Evolutionary conservation across 2,113 vertebrate species (phyloP).

Genomic region (Cinclus mexicanus): DNA sequence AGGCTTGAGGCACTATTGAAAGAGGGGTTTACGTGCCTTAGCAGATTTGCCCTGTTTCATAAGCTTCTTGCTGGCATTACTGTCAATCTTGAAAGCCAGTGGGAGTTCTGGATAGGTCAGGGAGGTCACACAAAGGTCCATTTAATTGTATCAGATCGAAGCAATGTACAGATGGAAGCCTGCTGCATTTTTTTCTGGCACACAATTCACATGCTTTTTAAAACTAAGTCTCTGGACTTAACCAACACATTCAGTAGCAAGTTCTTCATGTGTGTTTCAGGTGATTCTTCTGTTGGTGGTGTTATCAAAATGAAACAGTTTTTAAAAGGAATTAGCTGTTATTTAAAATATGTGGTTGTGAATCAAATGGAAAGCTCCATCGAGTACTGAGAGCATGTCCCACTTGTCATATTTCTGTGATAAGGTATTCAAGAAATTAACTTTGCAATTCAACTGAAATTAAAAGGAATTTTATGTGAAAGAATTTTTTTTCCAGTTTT

Average conservation of each 20-base stretch:
- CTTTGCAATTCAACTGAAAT: conserved; percentile 47
- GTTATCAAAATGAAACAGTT: conserved; percentile 31
- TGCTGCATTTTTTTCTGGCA: background rate
- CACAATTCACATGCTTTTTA: background rate
- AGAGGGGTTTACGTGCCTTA: background rate
- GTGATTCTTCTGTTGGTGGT: background rate
- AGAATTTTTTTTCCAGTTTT: background rate
- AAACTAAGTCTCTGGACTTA: conserved; percentile 49
- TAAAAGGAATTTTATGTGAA: conserved; percentile 50
- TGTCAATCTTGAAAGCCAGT: conserved; percentile 22
- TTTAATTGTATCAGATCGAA: conserved; percentile 4
- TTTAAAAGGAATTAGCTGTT: background rate
- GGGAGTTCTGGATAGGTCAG: conserved; percentile 20
- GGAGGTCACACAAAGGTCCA: background rate
- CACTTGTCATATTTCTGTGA: conserved; percentile 58
- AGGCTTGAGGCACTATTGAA: background rate
- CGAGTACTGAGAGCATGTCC: conserved; percentile 5
- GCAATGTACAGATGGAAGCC: background rate
- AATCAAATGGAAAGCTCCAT: background rate
- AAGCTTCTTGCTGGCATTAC: background rate
- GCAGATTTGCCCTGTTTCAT: background rate
- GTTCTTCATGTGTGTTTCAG: conserved; percentile 9
- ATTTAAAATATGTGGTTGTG: conserved; percentile 9
- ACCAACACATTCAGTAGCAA: background rate
- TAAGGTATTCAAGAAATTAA: conserved; percentile 41